Base-by-base conservation (phyloP, 1,140 invertebrate genomes). In the Hypsibius dujardini region DNA sequence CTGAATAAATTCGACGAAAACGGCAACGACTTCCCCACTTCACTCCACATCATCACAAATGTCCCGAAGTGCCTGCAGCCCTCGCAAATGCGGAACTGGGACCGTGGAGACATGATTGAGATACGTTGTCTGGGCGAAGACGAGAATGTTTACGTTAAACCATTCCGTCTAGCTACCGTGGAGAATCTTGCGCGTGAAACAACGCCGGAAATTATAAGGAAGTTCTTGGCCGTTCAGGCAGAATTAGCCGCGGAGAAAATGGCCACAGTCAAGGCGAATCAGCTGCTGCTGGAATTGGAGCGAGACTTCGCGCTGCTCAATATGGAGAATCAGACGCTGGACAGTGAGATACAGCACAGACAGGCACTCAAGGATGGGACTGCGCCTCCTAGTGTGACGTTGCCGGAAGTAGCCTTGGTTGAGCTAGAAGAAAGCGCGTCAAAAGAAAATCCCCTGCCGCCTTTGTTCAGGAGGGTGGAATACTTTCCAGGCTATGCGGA, bases 121-220 rank as follows among this genome's bases (percentile, higher is more conserved):
- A 56, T 56, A 7, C 7, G 7, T n/a, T 56, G 50, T n/a, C 7
- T 56, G n/a, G 50, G 50, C 50, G 50, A 56, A 12, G 50, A 56
- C 50, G 50, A 56, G n/a, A 56, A 56, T 56, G 50, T 56, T 56
- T 56, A 56, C 50, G 50, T 56, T 56, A 56, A 56, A 56, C 50
- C 50, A n/a, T 56, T 56, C n/a, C 50, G 50, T 7, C 50, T 56
- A n/a, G n/a, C n/a, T 7, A 56, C 50, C 7, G 7, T n/a, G 50
- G 50, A 12, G 50, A 56, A 56, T n/a, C 7, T n/a, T 0, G 50
- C 7, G 0, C 50, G 50, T 12, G n/a, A 7, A 56, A 12, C n/a
- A 56, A 0, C 50, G 50, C n/a, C 50, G 7, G 50, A 56, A 56
- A 12, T 56, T 12, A 56, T 56, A n/a, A n/a, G n/a, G n/a, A n/a